Evolutionary conservation across 2,797 vertebrate genomes (phyloP), one percentile per base, ranked within the genome.

Genomic region (Microtus obscurus): DNA sequence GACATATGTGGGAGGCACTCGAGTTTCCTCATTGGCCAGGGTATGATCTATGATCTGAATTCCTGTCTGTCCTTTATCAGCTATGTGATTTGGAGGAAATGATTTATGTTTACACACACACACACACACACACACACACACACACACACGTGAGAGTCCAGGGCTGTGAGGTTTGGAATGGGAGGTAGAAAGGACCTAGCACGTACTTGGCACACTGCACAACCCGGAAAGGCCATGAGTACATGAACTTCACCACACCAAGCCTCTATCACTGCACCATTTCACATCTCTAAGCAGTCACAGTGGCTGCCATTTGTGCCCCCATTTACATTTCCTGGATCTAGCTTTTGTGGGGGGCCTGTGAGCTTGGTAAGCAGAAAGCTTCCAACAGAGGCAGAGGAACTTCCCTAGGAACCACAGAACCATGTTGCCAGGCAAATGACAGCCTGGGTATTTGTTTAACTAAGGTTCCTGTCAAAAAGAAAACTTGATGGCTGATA

Each of bases 401-500:
- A 93, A 95, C 94, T 95, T 96, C 91, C 94, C 31, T 53, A 67
- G 87, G 92, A 96, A 91, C 59, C 86, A 96, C 95, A 85, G 82
- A 91, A 91, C 53, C 83, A 69, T 67, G 67, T 87, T 93, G 97
- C 95, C 97, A 95, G 96, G 96, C 95, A 96, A 96, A 93, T 97
- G 97, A 96, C 97, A 97, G 96, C 77, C 94, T 0, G 67, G 83
- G 83, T 95, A 97, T 97, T 97, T 97, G 97, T 97, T 97, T 94
- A 97, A 97, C 96, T 93, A 91, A 96, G 96, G 83, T 91, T 96
- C 93, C 83, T 94, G 96, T 97, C 96, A 96, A 91, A 92, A 97
- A 94, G 93, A 95, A 86, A 97, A 97, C 96, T 96, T 96, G 80
- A 96, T 93, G 97, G 97, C 96, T 91, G 96, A 91, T 94, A 97